Evolutionary conservation across 2,113 vertebrate genomes (phyloP).

Genomic region (Promerops cafer): DNA sequence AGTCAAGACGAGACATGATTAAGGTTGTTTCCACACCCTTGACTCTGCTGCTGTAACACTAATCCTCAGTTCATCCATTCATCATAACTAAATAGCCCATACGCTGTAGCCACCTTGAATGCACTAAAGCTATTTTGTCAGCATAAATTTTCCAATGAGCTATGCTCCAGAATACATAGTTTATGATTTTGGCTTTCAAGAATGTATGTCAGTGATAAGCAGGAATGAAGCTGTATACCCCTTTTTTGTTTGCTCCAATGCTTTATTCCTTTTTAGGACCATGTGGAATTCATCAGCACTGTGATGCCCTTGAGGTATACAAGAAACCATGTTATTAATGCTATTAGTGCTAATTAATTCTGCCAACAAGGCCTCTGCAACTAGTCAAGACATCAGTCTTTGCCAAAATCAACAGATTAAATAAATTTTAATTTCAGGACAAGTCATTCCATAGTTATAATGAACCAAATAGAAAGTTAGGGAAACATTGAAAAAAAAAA

Average conservation of each 20-base stretch:
- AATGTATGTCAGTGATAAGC: background rate
- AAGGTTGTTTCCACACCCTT: background rate
- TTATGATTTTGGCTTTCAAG: conserved; percentile 7
- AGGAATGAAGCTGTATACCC: background rate
- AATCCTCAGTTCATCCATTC: background rate
- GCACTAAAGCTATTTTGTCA: background rate
- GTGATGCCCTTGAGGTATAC: background rate
- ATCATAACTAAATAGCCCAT: background rate
- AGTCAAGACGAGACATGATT: background rate
- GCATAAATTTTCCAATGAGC: background rate
- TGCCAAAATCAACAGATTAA: conserved; percentile 41
- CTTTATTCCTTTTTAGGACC: background rate
- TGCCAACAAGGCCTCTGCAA: conserved; percentile 13
- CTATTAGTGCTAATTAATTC: conserved; percentile 50
- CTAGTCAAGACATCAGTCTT: background rate
- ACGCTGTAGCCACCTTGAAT: background rate
- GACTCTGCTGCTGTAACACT: background rate
- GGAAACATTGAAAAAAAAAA: background rate
- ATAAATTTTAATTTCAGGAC: background rate
- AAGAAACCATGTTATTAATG: conserved; percentile 34
- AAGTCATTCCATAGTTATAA: background rate
- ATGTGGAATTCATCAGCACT: background rate
- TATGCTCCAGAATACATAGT: background rate
- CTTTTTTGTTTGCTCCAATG: background rate
- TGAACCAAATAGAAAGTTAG: background rate